A percentile compares a stretch with the other conserved stretches of the same genome.
Conservation (phyloP, 2,888 invertebrate genomes). For the Acrobasis repandana region DNA sequence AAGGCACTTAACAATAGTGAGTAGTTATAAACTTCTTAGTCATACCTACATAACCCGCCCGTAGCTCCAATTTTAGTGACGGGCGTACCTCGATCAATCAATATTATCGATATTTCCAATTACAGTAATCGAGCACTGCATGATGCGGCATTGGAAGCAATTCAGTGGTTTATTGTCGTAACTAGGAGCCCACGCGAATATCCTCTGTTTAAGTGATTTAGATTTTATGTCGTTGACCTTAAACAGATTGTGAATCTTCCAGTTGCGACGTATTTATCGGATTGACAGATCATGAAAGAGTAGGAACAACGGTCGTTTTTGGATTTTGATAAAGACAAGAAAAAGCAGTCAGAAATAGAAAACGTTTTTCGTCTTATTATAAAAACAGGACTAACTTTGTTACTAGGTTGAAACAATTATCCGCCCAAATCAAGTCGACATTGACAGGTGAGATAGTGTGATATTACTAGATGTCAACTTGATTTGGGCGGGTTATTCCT, state of each 20-base stretch:
- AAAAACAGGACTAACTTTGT: no score
- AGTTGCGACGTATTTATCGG: neutral
- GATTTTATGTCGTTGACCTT: conserved; percentile 40
- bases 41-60: conserved; percentile 12
- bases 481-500: no score
- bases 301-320: no score
- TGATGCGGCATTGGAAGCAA: conserved; percentile 42
- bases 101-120: conserved; percentile 75
- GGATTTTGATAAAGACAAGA: no score
- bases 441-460: no score
- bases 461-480: no score
- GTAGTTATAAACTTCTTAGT: no score
- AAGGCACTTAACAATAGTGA: no score
- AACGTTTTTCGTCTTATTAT: no score
- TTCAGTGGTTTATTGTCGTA: conserved; percentile 40
- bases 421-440: no score
- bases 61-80: conserved; percentile 31
- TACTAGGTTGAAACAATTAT: no score
- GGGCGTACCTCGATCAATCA: conserved; percentile 73
- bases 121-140: conserved; percentile 41
- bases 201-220: conserved; percentile 32
- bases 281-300: neutral
- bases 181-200: conserved; percentile 23
- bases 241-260: neutral
- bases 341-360: no score